A percentile compares a stretch with the other conserved stretches of the same genome.
Evolutionary conservation across 2,113 vertebrate genomes (phyloP).

Genomic region (Vanacampus margaritifer): DNA sequence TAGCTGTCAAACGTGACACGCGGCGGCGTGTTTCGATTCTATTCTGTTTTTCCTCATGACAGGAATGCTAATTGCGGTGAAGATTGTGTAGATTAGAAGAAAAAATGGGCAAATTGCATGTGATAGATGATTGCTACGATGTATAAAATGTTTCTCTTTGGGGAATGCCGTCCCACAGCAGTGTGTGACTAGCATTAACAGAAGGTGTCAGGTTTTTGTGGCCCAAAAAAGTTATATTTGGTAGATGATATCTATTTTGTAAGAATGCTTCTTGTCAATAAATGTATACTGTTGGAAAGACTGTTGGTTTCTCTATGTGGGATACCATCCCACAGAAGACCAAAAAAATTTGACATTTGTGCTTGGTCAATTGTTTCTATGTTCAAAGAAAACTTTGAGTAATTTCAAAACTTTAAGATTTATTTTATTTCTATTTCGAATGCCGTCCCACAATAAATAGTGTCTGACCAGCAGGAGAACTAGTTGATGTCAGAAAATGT

Average conservation of each 20-base stretch:
- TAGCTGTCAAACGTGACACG: not conserved
- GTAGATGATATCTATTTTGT: not conserved
- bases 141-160: not conserved
- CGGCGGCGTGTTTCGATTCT: conserved; percentile 7
- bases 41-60: conserved; percentile 7
- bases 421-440: not conserved
- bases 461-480: not conserved
- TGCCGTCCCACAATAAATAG: not conserved
- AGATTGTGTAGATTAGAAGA: not conserved
- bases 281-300: not conserved
- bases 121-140: not conserved
- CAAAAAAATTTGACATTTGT: not conserved
- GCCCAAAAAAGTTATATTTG: not conserved
- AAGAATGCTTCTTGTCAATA: not conserved
- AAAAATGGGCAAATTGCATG: not conserved
- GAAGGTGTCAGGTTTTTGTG: not conserved
- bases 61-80: not conserved
- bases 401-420: not conserved
- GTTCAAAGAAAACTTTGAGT: not conserved
- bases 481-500: too few relatives aligned
- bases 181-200: not conserved
- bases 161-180: not conserved
- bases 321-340: not conserved
- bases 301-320: too few relatives aligned
- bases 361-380: not conserved